Base-by-base conservation (phyloP, 2,888 invertebrate species). In the Lomographa bimaculata region DNA sequence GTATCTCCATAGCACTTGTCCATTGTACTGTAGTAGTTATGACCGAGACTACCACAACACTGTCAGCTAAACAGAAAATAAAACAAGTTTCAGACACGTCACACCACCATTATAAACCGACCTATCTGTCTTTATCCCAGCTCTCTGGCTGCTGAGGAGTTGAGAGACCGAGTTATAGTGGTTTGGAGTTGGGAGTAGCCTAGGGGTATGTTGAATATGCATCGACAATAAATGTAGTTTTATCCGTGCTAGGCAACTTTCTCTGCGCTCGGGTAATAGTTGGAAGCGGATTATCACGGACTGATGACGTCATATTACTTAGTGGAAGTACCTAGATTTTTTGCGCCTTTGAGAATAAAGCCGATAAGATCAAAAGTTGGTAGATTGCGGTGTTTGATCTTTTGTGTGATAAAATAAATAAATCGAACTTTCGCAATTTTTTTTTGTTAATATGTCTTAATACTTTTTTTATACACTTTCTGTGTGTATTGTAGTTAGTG, bases 201-300 rank as follows among this genome's bases (percentile, higher is more conserved):
- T 46, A 56, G 56, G 73, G 84, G 71, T 74, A 70, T 71, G 68
- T 79, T 89, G 87, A 87, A 89, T 87, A 89, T 89, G 86, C 84
- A 87, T 73, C 67, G 71, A 70, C 76, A 79, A 83, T 86, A 84
- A 85, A 84, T 77, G 80, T 79, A 76, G 83, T 82, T 84, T 80
- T 77, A 80, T 78, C 75, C 79, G 54, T 60, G 64, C 57, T 54
- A 68, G 56, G 62, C 71, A 86, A 89, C 87, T 89, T 87, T 85
- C 87, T 77, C 83, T 62, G 50, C 54, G 57, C 33, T 35, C 57
- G 58, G 68, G 50, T 60, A 63, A 48, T 57, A 55, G 55, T 57
- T 48, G 39, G 40, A 32, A 54, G 51, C 21, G 50, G 50, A 54
- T 54, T 46, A 47, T 27, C 47, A 24, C 8, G 45, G 47, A 41